These are phyloP conservation scores for Myanophis thanlyinensis DNA, from an alignment of 2,113 vertebrate genomes.

Conservation along the genomic window DNA sequence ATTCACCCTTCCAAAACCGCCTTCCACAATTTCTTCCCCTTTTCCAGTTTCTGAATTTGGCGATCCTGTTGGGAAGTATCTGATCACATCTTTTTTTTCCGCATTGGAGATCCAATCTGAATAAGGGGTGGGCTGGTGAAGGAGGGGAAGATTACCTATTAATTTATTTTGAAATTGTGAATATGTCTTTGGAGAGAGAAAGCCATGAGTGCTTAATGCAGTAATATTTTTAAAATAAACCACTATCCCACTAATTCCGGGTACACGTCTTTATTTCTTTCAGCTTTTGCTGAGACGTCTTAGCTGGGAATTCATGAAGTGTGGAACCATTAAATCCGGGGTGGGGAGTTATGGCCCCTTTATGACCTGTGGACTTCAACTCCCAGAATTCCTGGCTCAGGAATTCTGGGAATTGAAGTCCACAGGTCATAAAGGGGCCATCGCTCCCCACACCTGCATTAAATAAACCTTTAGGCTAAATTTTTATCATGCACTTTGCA, in stretches of 20 bases:
- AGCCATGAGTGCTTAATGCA: slow-evolving; percentile 16
- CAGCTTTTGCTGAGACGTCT: neutral
- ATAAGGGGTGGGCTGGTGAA: neutral
- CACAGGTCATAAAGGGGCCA: neutral
- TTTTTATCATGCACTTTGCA: neutral
- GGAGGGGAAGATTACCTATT: neutral
- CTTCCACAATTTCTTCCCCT: neutral
- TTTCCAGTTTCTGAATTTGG: neutral
- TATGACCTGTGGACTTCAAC: no score
- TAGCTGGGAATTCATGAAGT: neutral
- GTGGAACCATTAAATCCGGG: neutral
- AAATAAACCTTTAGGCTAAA: neutral
- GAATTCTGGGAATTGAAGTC: no score
- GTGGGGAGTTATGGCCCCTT: no score
- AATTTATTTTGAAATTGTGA: slow-evolving; percentile 34
- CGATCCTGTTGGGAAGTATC: neutral
- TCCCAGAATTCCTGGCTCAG: no score
- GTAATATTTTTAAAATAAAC: slow-evolving; percentile 11
- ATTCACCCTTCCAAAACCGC: neutral
- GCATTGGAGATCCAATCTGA: neutral
- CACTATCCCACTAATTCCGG: neutral
- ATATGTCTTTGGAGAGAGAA: slow-evolving; percentile 3
- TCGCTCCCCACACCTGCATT: neutral
- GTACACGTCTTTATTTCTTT: neutral
- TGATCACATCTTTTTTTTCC: neutral